These are phyloP conservation scores for Scelioninae gen. 1 DNA, from an alignment of 2,888 invertebrate genomes.

Conservation along the genomic window DNA sequence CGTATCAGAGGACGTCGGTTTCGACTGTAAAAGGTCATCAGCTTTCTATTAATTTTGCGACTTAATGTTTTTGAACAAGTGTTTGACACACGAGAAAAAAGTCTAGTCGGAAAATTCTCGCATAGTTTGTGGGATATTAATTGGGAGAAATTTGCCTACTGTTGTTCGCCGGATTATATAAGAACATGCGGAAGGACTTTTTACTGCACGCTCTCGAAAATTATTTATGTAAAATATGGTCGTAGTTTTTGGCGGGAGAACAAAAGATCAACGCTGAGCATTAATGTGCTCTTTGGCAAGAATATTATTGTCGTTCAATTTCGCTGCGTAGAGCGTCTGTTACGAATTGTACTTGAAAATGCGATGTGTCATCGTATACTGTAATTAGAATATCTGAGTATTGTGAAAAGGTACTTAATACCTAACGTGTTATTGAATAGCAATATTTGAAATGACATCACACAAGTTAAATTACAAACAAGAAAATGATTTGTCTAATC, in stretches of 20 bases:
- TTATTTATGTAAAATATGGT: background rate
- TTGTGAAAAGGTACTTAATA: background rate
- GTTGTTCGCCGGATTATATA: conserved; percentile 31
- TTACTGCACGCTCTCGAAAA: background rate
- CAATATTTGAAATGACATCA: conserved; percentile 5
- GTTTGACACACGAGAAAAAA: conserved; percentile 11
- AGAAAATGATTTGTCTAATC: conserved; percentile 30
- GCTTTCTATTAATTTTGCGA: conserved; percentile 62
- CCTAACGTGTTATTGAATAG: conserved; percentile 6
- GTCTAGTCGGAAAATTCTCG: conserved; percentile 49
- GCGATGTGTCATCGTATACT: background rate
- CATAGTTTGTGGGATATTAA: conserved; percentile 52
- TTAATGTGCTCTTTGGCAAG: background rate
- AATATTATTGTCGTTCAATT: too few relatives aligned
- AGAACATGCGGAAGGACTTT: conserved; percentile 33
- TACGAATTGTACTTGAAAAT: background rate
- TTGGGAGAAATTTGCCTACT: conserved; percentile 57
- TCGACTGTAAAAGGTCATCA: conserved; percentile 33
- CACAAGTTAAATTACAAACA: conserved; percentile 32
- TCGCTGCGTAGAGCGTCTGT: background rate
- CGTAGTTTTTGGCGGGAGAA: background rate
- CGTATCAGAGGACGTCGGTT: conserved; percentile 14
- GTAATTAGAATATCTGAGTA: background rate
- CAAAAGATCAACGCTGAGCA: background rate
- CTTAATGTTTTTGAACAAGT: conserved; percentile 26